These are phyloP conservation scores for Lerista edwardsae DNA, from an alignment of 2,797 vertebrate species.

Conservation along the genomic window DNA sequence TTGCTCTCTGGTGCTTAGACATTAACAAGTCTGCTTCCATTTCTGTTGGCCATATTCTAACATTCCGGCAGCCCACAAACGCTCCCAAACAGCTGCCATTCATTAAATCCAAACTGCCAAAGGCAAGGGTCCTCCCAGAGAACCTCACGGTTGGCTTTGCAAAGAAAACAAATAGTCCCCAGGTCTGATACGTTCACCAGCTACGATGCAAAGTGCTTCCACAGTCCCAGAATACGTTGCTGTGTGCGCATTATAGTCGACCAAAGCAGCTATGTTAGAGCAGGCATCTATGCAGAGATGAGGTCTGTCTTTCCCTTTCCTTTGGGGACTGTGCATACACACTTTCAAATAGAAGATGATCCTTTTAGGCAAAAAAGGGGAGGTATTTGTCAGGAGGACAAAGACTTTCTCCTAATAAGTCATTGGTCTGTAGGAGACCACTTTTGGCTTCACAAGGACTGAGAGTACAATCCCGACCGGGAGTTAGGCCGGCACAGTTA, in stretches of 20 bases:
- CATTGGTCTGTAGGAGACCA: background rate
- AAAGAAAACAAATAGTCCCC: constrained; percentile 36
- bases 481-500: too few relatives aligned
- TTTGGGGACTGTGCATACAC: background rate
- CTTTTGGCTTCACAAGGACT: background rate
- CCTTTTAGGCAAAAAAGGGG: background rate
- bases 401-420: background rate
- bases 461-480: too few relatives aligned
- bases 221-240: background rate
- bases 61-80: constrained; percentile 29
- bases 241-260: background rate
- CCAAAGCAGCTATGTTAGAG: background rate
- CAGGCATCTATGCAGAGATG: background rate
- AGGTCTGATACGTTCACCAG: constrained; percentile 12
- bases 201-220: constrained; percentile 13
- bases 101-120: constrained; percentile 30
- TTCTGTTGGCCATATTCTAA: constrained; percentile 31
- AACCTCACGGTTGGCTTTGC: constrained; percentile 25
- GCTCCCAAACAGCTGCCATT: constrained; percentile 26
- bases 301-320: background rate
- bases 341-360: background rate
- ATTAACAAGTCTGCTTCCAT: constrained; percentile 28
- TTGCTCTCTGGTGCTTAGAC: constrained; percentile 19
- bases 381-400: background rate
- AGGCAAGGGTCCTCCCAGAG: constrained; percentile 23